phyloP scores from a whole-genome alignment of 1,140 invertebrate genomes.

The Nylanderia fulva region DNA sequence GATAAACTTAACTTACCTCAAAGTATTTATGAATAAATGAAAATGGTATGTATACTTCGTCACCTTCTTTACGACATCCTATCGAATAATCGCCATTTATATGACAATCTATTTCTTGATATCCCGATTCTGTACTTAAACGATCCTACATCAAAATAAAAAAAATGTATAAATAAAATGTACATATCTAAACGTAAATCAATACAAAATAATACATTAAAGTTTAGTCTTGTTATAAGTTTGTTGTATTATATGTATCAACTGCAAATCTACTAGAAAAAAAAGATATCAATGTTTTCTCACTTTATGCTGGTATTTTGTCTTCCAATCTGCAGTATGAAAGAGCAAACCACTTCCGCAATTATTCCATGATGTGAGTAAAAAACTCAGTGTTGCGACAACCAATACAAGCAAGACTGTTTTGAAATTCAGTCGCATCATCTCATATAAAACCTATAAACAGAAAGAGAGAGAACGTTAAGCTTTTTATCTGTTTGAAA shows the following conservation, averaged over 20 bases:
- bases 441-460: conserved; percentile 80
- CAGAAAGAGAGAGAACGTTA: too few relatives aligned
- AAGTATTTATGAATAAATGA: conserved; percentile 97
- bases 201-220: neutral
- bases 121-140: conserved; percentile 80
- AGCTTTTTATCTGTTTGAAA: neutral
- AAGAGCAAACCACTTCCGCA: conserved; percentile 80
- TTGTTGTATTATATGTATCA: conserved; percentile 11
- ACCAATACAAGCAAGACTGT: conserved; percentile 81
- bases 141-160: conserved; percentile 74
- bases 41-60: conserved; percentile 96
- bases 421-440: conserved; percentile 85
- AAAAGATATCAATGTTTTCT: neutral
- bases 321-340: conserved; percentile 82
- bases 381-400: conserved; percentile 82
- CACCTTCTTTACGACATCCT: conserved; percentile 93
- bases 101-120: conserved; percentile 94
- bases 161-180: neutral
- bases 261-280: neutral
- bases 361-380: conserved; percentile 84
- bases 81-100: conserved; percentile 96
- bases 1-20: conserved; percentile 89
- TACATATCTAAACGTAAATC: neutral
- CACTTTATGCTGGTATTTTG: conserved; percentile 87
- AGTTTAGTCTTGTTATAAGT: conserved; percentile 11